Evolutionary conservation across 2,113 vertebrate genomes (phyloP).

Genomic region (Gasterosteus aculeatus): DNA sequence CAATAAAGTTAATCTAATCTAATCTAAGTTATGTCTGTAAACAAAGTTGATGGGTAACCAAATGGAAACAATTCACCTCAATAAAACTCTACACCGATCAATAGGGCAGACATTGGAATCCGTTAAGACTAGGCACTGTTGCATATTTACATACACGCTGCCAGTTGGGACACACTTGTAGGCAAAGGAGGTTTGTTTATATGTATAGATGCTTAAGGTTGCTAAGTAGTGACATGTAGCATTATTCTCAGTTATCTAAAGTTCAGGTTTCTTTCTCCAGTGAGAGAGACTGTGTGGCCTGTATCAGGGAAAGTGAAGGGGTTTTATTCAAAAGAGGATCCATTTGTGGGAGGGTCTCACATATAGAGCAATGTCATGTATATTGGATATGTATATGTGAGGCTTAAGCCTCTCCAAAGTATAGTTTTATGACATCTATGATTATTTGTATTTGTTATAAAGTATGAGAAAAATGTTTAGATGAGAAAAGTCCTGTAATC

Average conservation of each 20-base stretch:
- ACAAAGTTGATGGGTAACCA: neutral
- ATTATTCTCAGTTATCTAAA: neutral
- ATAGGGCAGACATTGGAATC: conserved; percentile 3
- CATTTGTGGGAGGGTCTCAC: neutral
- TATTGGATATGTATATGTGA: neutral
- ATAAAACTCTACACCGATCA: conserved; percentile 14
- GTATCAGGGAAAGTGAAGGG: conserved; percentile 12
- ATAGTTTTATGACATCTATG: neutral
- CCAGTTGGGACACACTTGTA: conserved; percentile 1
- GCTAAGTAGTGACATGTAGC: conserved; percentile 40
- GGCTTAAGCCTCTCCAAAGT: neutral
- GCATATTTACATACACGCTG: conserved; percentile 16
- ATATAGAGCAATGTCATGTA: neutral
- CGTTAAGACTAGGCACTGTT: conserved; percentile 38
- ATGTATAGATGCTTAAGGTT: conserved; percentile 38
- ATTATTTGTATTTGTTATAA: neutral
- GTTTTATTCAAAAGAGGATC: neutral
- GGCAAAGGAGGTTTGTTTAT: conserved; percentile 19
- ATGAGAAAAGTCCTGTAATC: neutral
- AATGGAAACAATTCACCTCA: conserved; percentile 22
- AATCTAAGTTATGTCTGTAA: neutral
- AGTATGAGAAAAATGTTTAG: neutral
- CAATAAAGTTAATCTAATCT: too few species aligned
- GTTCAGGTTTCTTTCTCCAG: conserved; percentile 39
- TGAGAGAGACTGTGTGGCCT: conserved; percentile 33